Evolutionary conservation across 2,113 vertebrate genomes (phyloP).

Genomic region (Eonycteris spelaea): DNA sequence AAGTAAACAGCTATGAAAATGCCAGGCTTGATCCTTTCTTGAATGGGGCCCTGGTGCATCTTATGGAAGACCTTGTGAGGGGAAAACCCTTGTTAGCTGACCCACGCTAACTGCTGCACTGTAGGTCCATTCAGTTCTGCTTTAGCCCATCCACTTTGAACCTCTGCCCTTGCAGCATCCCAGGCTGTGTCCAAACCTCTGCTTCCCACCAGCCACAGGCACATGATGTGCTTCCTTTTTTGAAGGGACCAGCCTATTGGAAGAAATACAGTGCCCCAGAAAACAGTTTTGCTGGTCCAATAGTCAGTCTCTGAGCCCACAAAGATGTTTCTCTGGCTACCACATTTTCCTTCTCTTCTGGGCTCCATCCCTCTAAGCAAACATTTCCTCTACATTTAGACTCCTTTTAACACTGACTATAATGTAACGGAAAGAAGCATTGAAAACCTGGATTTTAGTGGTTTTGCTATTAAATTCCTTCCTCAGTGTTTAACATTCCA

Average conservation of each 20-base stretch:
- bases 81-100: neutral
- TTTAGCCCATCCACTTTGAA: neutral
- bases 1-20: conserved; percentile 61
- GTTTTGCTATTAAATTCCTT: conserved; percentile 59
- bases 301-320: conserved; percentile 47
- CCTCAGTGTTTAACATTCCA: conserved; percentile 10
- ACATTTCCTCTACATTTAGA: conserved; percentile 65
- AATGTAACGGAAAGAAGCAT: conserved; percentile 62
- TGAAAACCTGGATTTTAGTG: conserved; percentile 42
- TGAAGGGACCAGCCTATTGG: conserved; percentile 51
- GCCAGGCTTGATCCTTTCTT: conserved; percentile 62
- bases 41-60: conserved; percentile 32
- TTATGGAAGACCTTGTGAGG: neutral
- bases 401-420: conserved; percentile 44
- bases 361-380: conserved; percentile 70
- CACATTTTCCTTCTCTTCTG: conserved; percentile 63
- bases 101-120: neutral
- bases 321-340: conserved; percentile 39
- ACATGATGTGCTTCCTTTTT: neutral
- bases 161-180: neutral
- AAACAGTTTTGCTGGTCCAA: neutral
- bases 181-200: neutral
- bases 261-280: neutral
- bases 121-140: neutral
- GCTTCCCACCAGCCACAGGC: neutral